These are phyloP conservation scores for Chaetorhynchus papuensis DNA, from an alignment of 2,113 vertebrate genomes.

Conservation along the genomic window DNA sequence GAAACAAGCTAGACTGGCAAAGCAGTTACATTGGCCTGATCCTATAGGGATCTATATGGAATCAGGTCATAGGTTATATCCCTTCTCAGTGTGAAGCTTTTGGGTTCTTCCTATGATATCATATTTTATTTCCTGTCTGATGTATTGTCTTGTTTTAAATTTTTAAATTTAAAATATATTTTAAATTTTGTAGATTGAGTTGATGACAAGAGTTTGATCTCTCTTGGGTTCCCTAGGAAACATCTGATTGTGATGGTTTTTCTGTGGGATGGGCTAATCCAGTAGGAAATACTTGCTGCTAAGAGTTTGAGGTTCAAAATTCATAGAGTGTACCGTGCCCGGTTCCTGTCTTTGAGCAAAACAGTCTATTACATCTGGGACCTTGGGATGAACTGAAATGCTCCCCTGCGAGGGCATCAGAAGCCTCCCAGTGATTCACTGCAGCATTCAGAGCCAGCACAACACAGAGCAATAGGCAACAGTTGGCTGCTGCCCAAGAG, in stretches of 20 bases:
- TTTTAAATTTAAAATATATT: not conserved
- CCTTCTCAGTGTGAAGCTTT: not conserved
- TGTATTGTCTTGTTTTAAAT: not conserved
- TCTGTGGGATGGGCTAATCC: not conserved
- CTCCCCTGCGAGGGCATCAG: not conserved
- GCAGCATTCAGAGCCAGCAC: not conserved
- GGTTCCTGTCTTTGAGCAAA: not conserved
- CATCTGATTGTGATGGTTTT: not conserved
- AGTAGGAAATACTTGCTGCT: not conserved
- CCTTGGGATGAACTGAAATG: not conserved
- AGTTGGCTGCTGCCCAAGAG: constrained; percentile 18
- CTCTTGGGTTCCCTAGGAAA: not conserved
- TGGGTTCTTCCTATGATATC: not conserved
- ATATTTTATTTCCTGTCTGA: not conserved
- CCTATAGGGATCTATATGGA: not conserved
- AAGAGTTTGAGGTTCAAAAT: not conserved
- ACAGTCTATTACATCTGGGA: not conserved
- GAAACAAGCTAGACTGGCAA: not conserved
- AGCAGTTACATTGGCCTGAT: not conserved
- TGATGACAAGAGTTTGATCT: not conserved
- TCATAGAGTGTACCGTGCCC: not conserved
- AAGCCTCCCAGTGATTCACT: not conserved
- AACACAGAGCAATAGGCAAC: not conserved
- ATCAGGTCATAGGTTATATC: not conserved
- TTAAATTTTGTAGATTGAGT: not conserved